Base-by-base conservation (phyloP, 2,888 invertebrate genomes). In the Lamellibrachia columna region DNA sequence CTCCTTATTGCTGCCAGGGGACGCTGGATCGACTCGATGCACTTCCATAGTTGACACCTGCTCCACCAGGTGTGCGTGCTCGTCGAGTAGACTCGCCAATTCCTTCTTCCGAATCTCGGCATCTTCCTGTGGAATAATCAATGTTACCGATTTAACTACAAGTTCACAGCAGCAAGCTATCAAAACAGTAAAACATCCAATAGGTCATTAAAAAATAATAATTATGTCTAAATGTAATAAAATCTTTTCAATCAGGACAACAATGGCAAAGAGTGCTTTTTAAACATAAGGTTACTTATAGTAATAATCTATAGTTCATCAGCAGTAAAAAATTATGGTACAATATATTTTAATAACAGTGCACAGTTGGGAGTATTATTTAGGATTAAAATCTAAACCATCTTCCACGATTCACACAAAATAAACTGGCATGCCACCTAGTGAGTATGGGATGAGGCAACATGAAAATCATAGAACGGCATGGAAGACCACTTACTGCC, bases 11-110 rank as follows among this genome's bases (percentile, higher is more conserved):
- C 75, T 75, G 75, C 75, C 75, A 75, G 75, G 75, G 15, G 75
- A 75, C n/a, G 75, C 75, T 75, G 75, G 75, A 22, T 75, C 75
- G 22, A 6, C 75, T 75, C 75, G 75, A 15, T 75, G 75, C 75
- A 75, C 75, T 75, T 75, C 75, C 75, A 75, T 75, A 53, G 91
- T 91, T 52, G 91, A 91, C 55, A 91, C 91, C 15, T 91, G 52
- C n/a, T 91, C 91, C 58, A 91, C 91, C 40, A 91, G 52, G n/a
- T 40, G 40, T 53, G 91, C 91, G n/a, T 91, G 91, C 28, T 91
- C 91, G n/a, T 91, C 91, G 22, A 91, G 58, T 22, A 91, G 58
- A 55, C 55, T 91, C 3, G 91, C 53, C 11, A 91, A 53, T 53
- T 91, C 91, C 58, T 91, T 40, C 58, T 91, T 91, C 11, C 91